These are phyloP conservation scores for Parazoanthus atlanticus DNA, from an alignment of 92 coral and sea anemone genomes.

Conservation along the genomic window DNA sequence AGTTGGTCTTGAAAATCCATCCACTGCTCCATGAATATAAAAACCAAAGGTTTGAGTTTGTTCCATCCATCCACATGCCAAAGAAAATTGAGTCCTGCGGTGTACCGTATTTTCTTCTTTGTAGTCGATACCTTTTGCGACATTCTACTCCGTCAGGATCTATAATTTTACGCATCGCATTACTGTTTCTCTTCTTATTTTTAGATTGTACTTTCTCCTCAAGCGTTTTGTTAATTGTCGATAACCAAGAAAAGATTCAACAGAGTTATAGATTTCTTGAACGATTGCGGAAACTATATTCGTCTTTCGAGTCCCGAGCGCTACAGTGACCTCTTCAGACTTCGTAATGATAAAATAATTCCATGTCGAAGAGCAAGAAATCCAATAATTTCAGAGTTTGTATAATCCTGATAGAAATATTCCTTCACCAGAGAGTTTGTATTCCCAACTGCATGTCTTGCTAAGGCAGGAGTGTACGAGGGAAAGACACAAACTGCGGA, in stretches of 20 bases:
- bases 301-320: constrained; percentile 18
- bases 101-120: constrained; percentile 32
- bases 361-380: constrained; percentile 56
- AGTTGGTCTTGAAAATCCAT: constrained; percentile 51
- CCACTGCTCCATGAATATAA: constrained; percentile 49
- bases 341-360: constrained; percentile 37
- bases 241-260: constrained; percentile 53
- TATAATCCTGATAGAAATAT: constrained; percentile 47
- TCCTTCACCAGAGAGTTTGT: not conserved
- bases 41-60: constrained; percentile 21
- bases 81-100: constrained; percentile 11
- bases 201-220: constrained; percentile 42
- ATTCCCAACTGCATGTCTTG: not conserved
- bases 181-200: constrained; percentile 55
- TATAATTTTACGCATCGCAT: constrained; percentile 21
- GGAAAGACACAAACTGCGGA: constrained; percentile 3
- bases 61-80: constrained; percentile 19
- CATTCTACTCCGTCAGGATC: too few relatives aligned
- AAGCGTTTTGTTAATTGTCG: constrained; percentile 56
- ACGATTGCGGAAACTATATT: constrained; percentile 47
- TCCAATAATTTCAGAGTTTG: constrained; percentile 44
- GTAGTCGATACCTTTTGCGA: constrained; percentile 34
- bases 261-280: constrained; percentile 45
- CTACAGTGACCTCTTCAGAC: constrained; percentile 44
- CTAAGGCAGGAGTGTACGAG: not conserved